Evolutionary conservation across 2,797 vertebrate species (phyloP).

Genomic region (Dendrocincla tyrannina): DNA sequence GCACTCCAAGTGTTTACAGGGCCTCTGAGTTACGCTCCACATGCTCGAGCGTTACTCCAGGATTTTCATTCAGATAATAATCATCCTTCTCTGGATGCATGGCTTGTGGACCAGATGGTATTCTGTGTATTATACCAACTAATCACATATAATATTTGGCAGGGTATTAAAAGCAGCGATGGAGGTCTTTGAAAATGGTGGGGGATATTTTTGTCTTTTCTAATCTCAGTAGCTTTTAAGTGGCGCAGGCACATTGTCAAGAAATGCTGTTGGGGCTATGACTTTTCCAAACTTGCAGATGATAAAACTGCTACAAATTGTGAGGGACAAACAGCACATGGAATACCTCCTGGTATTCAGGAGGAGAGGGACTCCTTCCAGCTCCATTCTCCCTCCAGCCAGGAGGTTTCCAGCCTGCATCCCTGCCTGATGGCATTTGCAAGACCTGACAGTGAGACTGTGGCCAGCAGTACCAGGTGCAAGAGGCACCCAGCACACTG

Average conservation of each 20-base stretch:
- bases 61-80: neutral
- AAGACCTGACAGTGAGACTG: neutral
- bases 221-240: conserved; percentile 30
- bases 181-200: neutral
- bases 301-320: neutral
- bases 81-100: rapidly evolving
- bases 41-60: neutral
- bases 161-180: conserved; percentile 10
- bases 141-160: conserved; percentile 25
- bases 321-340: neutral
- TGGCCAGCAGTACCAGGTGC: neutral
- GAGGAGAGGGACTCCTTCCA: neutral
- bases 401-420: neutral
- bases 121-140: neutral
- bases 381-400: neutral
- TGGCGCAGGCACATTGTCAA: neutral
- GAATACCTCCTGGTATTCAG: neutral
- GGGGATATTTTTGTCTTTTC: neutral
- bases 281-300: neutral
- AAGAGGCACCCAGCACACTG: rapidly evolving
- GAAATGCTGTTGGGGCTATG: neutral
- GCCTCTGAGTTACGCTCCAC: neutral
- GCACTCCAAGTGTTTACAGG: neutral
- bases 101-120: neutral
- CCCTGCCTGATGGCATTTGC: neutral